Conservation (phyloP, 2,797 vertebrate species). For the Pitangus sulphuratus region DNA sequence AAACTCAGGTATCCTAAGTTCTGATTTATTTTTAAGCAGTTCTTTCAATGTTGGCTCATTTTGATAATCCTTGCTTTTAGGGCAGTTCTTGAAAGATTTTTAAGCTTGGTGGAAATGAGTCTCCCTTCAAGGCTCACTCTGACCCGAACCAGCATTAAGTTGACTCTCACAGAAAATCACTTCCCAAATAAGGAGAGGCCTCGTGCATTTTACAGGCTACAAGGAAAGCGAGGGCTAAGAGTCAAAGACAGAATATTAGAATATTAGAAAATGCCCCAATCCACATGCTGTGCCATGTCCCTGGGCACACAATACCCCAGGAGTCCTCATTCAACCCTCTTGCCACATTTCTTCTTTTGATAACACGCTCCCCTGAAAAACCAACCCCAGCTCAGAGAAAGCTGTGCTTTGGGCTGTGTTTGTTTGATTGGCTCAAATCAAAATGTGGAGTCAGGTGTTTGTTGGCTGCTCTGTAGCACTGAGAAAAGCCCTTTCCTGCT, state of each 20-base stretch:
- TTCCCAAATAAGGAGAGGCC: not conserved
- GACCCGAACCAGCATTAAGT: not conserved
- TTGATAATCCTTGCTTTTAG: not conserved
- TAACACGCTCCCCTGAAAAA: not conserved
- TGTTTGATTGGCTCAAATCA: not conserved
- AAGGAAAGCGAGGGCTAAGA: not conserved
- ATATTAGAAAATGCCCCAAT: not conserved
- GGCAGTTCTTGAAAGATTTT: not conserved
- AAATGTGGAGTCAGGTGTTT: not conserved
- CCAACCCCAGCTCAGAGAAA: not conserved
- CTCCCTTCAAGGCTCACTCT: not conserved
- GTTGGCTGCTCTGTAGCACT: not conserved
- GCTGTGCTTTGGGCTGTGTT: not conserved
- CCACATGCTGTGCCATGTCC: rapidly evolving
- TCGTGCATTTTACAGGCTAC: not conserved
- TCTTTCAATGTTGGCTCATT: rapidly evolving
- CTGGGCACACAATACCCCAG: not conserved
- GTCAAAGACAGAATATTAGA: not conserved
- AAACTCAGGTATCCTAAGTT: not conserved
- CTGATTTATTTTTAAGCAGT: not conserved
- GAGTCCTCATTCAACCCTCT: not conserved
- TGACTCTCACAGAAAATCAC: not conserved
- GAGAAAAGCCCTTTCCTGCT: not conserved
- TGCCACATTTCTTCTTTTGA: not conserved
- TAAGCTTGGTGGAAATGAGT: not conserved